A percentile compares a stretch with the other conserved stretches of the same genome.
phyloP scores from a whole-genome alignment of 2,113 vertebrate species.

The Lathamus discolor region DNA sequence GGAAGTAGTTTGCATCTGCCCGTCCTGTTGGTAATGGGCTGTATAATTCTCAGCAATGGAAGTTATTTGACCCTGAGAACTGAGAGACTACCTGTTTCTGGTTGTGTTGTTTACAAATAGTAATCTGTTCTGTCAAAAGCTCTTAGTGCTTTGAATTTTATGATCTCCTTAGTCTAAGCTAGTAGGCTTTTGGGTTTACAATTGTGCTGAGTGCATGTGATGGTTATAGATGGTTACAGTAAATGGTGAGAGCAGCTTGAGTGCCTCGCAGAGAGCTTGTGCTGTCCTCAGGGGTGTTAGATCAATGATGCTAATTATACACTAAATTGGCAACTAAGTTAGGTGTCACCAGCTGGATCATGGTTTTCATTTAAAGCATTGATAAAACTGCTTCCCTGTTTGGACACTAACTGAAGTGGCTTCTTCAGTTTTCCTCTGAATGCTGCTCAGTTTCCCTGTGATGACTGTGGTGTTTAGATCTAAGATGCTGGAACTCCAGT shows the following conservation, averaged over 20 bases:
- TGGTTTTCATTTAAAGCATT: neutral
- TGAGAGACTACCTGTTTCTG: neutral
- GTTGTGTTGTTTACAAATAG: neutral
- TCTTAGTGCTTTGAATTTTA: neutral
- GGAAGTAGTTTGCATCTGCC: neutral
- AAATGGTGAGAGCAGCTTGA: neutral
- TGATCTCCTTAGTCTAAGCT: neutral
- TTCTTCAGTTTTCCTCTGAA: neutral
- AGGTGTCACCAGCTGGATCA: neutral
- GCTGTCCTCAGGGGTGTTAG: neutral
- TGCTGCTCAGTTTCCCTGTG: neutral
- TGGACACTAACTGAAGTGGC: neutral
- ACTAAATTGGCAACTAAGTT: neutral
- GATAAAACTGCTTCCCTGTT: neutral
- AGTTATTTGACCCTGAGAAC: neutral
- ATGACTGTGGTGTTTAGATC: neutral
- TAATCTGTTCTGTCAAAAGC: neutral
- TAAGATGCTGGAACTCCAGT: neutral
- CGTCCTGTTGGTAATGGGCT: neutral
- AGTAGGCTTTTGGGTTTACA: neutral
- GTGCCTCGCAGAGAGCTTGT: neutral
- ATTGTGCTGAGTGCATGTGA: neutral
- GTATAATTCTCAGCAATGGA: neutral
- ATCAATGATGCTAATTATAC: fast-evolving
- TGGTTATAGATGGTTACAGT: neutral